Evolutionary conservation across 23 tunicate genomes (phyloP), one percentile per base, ranked within the genome.

Genomic region (Styela plicata): DNA sequence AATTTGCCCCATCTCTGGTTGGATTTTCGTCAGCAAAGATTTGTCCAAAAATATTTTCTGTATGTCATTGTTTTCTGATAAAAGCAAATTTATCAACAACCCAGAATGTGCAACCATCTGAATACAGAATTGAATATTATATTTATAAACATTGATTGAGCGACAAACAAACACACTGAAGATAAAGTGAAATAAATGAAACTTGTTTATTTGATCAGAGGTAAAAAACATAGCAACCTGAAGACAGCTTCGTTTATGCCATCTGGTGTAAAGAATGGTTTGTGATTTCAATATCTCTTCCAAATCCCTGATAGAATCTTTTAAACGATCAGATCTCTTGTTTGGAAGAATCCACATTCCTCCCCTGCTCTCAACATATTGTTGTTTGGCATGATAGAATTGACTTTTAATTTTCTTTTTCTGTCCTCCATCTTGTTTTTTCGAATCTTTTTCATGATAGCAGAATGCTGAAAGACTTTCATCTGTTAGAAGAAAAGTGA

Each of bases 311-410:
- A 91, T 74, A 52, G 71, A 44, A 16, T 91, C 97, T 27, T 87
- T 52, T 66, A 91, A 69, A 28, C 86, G 79, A 22, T 69, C 86
- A 2, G 97, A 86, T 69, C 97, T 63, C 63, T 91, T 87, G 67
- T 87, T 91, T 27, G 85, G 64, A 20, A 89, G 91, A 16, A 35
- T 63, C 97, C 97, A 91, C 36, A 80, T 26, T 52, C 78, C 91
- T n/a, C 78, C 80, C 10, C 97, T 88, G 80, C 87, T 87, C 27
- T 31, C 53, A 10, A 86, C 86, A 80, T 82, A 91, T 30, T 83
- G 23, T 36, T 83, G 74, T 79, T 91, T 91, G 1, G 78, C 36
- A 67, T 83, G 69, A 73, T 86, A 63, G 32, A 74, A 91, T 83
- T 91, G 91, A 10, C 88, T 84, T 62, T 70, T 33, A 37, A 52